These are phyloP conservation scores for Zootermopsis nevadensis DNA, from an alignment of 2,888 invertebrate species.

Conservation along the genomic window DNA sequence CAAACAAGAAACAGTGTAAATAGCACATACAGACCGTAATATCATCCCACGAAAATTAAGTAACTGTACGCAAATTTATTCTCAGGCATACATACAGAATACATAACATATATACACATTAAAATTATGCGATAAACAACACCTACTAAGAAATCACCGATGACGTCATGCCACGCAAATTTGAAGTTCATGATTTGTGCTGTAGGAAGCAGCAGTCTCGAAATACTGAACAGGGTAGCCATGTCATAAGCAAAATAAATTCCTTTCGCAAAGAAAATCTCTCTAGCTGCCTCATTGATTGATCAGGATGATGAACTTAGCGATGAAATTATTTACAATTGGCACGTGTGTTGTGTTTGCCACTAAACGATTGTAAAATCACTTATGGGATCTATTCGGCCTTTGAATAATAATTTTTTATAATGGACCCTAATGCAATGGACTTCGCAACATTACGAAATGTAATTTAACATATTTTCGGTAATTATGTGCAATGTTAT, in stretches of 20 bases:
- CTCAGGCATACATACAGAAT: no score
- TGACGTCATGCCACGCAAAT: conserved; percentile 53
- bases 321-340: not conserved
- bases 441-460: conserved; percentile 54
- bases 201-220: conserved; percentile 49
- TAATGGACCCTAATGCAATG: conserved; percentile 40
- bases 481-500: not conserved
- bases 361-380: no score
- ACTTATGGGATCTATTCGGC: no score
- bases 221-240: not conserved
- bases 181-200: conserved; percentile 23
- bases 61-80: no score
- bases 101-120: not conserved
- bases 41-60: no score
- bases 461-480: conserved; percentile 45
- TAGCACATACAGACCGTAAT: no score
- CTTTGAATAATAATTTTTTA: not conserved
- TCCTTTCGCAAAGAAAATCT: not conserved
- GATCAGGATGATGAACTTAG: not conserved
- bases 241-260: not conserved
- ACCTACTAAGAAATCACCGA: conserved; percentile 34
- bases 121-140: conserved; percentile 25
- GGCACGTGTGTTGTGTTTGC: not conserved
- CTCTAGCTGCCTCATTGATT: not conserved
- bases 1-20: not conserved